A percentile compares a stretch with the other conserved stretches of the same genome.
Conservation (phyloP, 2,113 vertebrate genomes). For the Cisticola juncidis region DNA sequence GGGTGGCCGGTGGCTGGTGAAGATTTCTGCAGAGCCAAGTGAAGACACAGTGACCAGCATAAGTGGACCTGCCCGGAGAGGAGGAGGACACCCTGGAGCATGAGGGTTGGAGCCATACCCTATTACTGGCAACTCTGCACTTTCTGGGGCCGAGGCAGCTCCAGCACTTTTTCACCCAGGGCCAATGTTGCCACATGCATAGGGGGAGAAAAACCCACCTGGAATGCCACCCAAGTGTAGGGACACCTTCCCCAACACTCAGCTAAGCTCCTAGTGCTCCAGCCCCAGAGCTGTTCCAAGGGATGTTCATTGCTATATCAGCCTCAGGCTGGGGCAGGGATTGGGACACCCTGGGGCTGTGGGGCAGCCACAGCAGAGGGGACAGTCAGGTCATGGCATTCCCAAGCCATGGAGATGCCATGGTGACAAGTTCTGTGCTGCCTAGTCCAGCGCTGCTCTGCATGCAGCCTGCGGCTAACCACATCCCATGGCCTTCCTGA, state of each 20-base stretch:
- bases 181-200: background rate
- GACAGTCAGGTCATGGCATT: background rate
- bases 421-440: background rate
- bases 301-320: rapidly evolving
- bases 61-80: background rate
- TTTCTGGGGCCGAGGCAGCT: background rate
- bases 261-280: rapidly evolving
- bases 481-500: constrained; percentile 66
- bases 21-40: constrained; percentile 69
- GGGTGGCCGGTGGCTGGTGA: constrained; percentile 46
- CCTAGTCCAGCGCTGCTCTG: background rate
- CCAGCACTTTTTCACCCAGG: background rate
- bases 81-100: background rate
- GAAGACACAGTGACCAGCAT: background rate
- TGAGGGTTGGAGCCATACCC: rapidly evolving
- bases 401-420: rapidly evolving
- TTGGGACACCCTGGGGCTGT: rapidly evolving
- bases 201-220: background rate
- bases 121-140: background rate
- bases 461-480: constrained; percentile 58
- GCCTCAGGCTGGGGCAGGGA: background rate
- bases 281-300: background rate
- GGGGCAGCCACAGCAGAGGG: background rate
- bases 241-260: background rate
- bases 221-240: background rate